Conservation (phyloP, 2,888 invertebrate species). For the Cordilura impudica region DNA sequence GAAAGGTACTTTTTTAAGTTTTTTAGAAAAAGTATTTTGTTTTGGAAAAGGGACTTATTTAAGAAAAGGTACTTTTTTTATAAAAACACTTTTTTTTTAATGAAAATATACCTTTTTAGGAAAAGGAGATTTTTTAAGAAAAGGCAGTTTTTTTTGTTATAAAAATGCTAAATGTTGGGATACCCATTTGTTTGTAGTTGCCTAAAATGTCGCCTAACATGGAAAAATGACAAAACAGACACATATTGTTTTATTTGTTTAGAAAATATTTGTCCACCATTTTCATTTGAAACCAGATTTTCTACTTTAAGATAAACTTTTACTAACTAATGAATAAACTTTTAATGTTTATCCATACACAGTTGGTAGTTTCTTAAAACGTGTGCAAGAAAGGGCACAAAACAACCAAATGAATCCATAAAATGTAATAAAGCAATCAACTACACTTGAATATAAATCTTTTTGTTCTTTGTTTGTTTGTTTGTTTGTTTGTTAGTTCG, state of each 20-base stretch:
- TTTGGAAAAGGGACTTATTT: no score
- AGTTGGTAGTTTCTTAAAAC: background rate
- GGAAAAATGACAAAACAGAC: background rate
- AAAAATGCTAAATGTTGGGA: no score
- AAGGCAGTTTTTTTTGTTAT: no score
- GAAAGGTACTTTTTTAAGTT: no score
- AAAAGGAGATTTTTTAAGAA: no score
- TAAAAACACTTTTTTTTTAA: no score
- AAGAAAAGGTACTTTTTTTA: no score
- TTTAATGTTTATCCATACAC: background rate
- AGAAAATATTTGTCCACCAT: background rate
- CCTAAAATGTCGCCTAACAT: no score
- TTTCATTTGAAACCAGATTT: background rate
- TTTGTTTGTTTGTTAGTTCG: no score
- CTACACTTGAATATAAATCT: conserved; percentile 8
- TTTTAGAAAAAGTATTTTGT: no score
- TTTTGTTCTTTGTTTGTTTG: background rate
- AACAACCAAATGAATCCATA: background rate
- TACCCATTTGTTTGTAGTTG: no score
- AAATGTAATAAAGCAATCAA: conserved; percentile 17
- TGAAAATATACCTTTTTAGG: no score
- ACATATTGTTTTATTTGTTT: background rate
- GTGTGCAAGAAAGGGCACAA: background rate
- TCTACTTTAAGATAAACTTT: background rate
- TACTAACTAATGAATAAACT: conserved; percentile 7